These are phyloP conservation scores for Oreocharis arfaki DNA, from an alignment of 2,113 vertebrate species.

Conservation along the genomic window DNA sequence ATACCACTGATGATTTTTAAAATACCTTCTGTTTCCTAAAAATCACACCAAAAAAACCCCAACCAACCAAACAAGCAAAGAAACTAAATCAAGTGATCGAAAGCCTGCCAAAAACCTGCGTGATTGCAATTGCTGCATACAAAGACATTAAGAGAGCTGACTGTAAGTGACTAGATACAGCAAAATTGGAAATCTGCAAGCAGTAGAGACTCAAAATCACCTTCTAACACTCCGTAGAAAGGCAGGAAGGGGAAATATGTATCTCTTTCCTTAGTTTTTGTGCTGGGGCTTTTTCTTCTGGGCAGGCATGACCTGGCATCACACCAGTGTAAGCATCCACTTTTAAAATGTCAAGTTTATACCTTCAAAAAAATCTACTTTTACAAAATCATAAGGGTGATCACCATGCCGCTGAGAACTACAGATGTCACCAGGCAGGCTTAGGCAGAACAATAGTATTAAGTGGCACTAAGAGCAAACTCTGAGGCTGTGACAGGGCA, in stretches of 20 bases:
- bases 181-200: not conserved
- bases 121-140: not conserved
- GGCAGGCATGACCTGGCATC: not conserved
- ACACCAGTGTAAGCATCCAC: fast-evolving
- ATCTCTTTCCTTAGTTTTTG: not conserved
- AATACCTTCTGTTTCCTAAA: not conserved
- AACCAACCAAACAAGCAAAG: not conserved
- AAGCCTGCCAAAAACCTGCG: not conserved
- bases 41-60: not conserved
- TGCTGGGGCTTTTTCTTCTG: not conserved
- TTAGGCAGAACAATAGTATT: not conserved
- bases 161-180: not conserved
- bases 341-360: not conserved
- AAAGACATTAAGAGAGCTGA: fast-evolving
- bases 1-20: not conserved
- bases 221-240: not conserved
- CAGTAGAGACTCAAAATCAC: not conserved
- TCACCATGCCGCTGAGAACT: not conserved
- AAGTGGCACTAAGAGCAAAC: not conserved
- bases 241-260: not conserved
- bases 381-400: not conserved
- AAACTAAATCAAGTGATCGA: not conserved
- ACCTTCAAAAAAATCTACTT: not conserved
- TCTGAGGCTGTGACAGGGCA: not conserved
- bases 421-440: not conserved